Conservation (phyloP, 2,113 vertebrate genomes). For the Trachemys scripta region DNA sequence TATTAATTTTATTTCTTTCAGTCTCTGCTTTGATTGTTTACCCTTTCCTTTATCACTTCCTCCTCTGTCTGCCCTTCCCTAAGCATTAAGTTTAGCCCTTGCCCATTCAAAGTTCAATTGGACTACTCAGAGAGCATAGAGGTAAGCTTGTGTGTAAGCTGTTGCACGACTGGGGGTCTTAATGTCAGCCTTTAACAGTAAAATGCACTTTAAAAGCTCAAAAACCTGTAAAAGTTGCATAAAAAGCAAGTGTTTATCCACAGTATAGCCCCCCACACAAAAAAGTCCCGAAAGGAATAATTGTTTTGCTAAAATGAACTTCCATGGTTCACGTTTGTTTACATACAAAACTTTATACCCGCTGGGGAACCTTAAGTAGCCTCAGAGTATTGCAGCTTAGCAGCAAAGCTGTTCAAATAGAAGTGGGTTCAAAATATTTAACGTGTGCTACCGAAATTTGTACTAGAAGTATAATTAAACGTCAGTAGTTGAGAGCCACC, state of each 20-base stretch:
- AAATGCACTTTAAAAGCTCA: not conserved
- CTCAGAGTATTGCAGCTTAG: not conserved
- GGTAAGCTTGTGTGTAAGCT: not conserved
- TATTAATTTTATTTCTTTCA: not conserved
- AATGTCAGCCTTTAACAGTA: not conserved
- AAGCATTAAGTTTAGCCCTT: not conserved
- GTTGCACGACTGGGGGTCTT: not conserved
- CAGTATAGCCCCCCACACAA: not conserved
- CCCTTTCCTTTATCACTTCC: not conserved
- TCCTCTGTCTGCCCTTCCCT: not conserved
- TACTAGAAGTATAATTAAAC: not conserved
- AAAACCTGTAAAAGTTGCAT: not conserved
- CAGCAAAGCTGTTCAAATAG: not conserved
- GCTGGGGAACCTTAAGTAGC: not conserved
- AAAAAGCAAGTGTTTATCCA: not conserved
- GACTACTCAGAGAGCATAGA: not conserved
- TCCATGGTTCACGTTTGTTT: not conserved
- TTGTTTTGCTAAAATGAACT: not conserved
- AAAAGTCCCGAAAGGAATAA: not conserved
- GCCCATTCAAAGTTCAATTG: not conserved
- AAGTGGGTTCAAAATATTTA: not conserved
- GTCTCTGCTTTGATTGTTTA: not conserved
- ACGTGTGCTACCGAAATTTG: not conserved
- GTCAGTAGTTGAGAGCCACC: not conserved
- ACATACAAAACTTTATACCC: conserved; percentile 23